phyloP scores from a whole-genome alignment of 2,888 invertebrate species.

The Apotomis betuletana region DNA sequence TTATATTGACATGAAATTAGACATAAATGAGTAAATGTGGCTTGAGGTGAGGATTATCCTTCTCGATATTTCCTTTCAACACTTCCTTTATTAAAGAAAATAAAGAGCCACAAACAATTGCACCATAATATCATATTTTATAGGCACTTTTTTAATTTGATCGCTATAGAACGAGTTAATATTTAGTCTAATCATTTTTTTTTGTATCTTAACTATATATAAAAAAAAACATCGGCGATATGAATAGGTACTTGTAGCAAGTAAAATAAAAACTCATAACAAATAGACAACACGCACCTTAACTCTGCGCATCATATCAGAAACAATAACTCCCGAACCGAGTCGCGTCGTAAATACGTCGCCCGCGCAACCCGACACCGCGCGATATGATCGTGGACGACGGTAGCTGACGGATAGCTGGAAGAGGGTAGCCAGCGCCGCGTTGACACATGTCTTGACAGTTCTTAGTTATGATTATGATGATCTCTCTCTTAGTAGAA shows the following conservation, averaged over 20 bases:
- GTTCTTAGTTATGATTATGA: slow-evolving; percentile 10
- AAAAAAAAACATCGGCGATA: neutral
- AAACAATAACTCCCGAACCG: slow-evolving; percentile 32
- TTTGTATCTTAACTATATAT: no score
- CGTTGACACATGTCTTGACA: slow-evolving; percentile 19
- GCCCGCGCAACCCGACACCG: slow-evolving; percentile 57
- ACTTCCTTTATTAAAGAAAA: no score
- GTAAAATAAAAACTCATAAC: neutral
- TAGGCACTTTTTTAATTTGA: no score
- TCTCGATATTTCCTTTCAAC: no score
- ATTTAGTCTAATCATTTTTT: no score
- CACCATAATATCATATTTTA: no score
- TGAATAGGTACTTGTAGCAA: neutral
- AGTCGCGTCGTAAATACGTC: slow-evolving; percentile 49
- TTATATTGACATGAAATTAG: no score
- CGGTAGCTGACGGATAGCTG: slow-evolving; percentile 47
- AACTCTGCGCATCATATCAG: slow-evolving; percentile 18
- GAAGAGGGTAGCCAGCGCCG: slow-evolving; percentile 45
- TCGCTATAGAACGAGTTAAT: no score
- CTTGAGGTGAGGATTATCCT: no score
- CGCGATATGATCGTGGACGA: slow-evolving; percentile 53
- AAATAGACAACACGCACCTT: slow-evolving; percentile 4
- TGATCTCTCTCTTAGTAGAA: neutral
- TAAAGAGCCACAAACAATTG: no score
- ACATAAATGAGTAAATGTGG: no score